These are phyloP conservation scores for Tuberolachnus salignus DNA, from an alignment of 2,888 invertebrate species.

Conservation along the genomic window DNA sequence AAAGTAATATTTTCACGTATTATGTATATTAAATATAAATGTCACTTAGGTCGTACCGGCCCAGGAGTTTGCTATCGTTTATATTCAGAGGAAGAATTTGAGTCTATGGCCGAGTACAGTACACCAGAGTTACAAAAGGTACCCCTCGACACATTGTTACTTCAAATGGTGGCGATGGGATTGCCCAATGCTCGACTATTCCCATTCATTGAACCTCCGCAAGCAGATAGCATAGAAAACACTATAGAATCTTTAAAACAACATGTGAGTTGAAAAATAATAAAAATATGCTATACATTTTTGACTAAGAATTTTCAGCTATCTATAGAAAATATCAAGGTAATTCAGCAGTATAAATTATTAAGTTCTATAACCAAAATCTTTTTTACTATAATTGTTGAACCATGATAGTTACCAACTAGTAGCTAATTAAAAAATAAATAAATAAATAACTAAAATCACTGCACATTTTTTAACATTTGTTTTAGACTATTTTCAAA, in stretches of 20 bases:
- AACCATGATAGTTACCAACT: no score
- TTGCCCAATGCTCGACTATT: conserved; percentile 88
- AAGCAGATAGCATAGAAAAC: conserved; percentile 81
- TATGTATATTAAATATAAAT: background rate
- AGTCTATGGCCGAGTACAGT: conserved; percentile 80
- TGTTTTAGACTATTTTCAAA: no score
- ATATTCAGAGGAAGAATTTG: conserved; percentile 83
- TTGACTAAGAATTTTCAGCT: no score
- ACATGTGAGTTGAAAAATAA: conserved; percentile 71
- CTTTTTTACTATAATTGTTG: no score
- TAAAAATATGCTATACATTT: background rate
- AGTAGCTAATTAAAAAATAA: no score
- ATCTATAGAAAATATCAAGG: no score
- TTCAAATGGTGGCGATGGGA: conserved; percentile 94
- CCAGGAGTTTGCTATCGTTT: conserved; percentile 94
- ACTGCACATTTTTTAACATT: no score
- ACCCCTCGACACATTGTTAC: conserved; percentile 86
- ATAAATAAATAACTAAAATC: no score
- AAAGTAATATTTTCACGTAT: background rate
- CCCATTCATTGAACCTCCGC: conserved; percentile 94
- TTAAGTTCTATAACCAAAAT: no score
- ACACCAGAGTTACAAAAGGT: conserved; percentile 94
- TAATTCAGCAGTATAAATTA: no score
- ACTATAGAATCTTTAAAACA: conserved; percentile 85
- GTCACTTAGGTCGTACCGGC: conserved; percentile 65